Base-by-base conservation (phyloP, 2,113 vertebrate species). In the Saccopteryx leptura region DNA sequence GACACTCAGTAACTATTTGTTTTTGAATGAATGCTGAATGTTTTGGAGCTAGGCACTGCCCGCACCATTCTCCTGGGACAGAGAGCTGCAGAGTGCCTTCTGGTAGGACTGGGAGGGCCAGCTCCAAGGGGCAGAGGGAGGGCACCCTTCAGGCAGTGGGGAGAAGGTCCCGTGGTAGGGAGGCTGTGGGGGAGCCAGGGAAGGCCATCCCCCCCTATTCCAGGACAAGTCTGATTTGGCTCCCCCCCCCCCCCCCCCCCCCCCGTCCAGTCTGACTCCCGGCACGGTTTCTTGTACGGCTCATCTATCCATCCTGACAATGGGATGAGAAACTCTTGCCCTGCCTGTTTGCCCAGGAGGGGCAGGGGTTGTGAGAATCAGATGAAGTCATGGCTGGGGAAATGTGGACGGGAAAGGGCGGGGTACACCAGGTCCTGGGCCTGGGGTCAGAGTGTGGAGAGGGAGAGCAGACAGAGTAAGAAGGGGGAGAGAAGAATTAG, bases 21-120 rank as follows among this genome's bases (percentile, higher is more conserved):
- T 96, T 93, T 69, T 75, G 76, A 96, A 75, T 66, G 87, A 87
- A 92, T 18, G 31, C 84, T 71, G 88, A 76, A 69, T 7, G 61
- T 58, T 94, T 88, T 92, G 96, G 68, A 92, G 91, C 76, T 63
- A 92, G 91, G 94, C 66, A 81, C 91, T 50, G 56, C 28, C 61
- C 0, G 11, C 33, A 50, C 72, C 54, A 33, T 84, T 94, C 78
- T 96, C 75, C 56, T 28, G 68, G 69, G 85, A 79, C 83, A 63
- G 91, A 89, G 58, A 82, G 39, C n/a, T 4, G 15, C 63, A 58
- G 46, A 54, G 50, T 65, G 48, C 54, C 76, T 78, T 84, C 52
- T n/a, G 39, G 50, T 39, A 50, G 86, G 78, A 28, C 31, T 9
- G 48, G 71, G 76, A 83, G 65, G 13, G 63, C 46, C 26, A 79